Evolutionary conservation across 2,888 invertebrate genomes (phyloP).

Genomic region (Chaitophorus viminalis): DNA sequence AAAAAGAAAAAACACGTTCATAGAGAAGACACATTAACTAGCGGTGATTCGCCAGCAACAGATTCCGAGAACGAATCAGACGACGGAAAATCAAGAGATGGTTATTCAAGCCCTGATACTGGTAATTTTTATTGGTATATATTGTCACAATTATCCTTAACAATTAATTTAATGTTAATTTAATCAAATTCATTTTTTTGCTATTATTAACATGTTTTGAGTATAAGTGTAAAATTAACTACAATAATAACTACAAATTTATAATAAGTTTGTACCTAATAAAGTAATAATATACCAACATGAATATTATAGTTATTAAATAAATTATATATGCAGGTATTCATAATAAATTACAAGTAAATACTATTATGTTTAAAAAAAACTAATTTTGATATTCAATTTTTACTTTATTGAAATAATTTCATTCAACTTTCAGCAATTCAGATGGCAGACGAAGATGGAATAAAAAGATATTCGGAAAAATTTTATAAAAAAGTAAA

Average conservation of each 20-base stretch:
- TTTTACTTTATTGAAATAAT: too few relatives aligned
- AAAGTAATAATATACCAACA: too few relatives aligned
- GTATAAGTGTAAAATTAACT: neutral
- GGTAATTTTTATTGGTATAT: constrained; percentile 18
- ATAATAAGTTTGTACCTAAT: neutral
- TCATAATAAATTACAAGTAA: too few relatives aligned
- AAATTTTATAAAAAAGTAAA: constrained; percentile 45
- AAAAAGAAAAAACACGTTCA: constrained; percentile 57
- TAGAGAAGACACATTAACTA: constrained; percentile 24
- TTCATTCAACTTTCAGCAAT: constrained; percentile 33
- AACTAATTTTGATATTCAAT: too few relatives aligned
- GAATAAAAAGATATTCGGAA: constrained; percentile 33
- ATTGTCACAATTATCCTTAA: neutral
- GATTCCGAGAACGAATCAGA: constrained; percentile 57
- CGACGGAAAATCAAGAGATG: constrained; percentile 54
- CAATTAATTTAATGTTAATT: too few relatives aligned
- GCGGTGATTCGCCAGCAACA: constrained; percentile 27
- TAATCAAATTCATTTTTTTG: too few relatives aligned
- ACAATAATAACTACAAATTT: neutral
- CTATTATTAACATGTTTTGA: neutral
- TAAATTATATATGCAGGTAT: too few relatives aligned
- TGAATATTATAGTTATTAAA: too few relatives aligned
- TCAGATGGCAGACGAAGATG: constrained; percentile 54
- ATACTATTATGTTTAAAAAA: too few relatives aligned
- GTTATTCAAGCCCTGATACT: constrained; percentile 56